Percentiles rank a stretch among this genome's conserved stretches.
These are phyloP conservation scores for Creontiades dilutus DNA, from an alignment of 2,888 invertebrate genomes.

Conservation along the genomic window DNA sequence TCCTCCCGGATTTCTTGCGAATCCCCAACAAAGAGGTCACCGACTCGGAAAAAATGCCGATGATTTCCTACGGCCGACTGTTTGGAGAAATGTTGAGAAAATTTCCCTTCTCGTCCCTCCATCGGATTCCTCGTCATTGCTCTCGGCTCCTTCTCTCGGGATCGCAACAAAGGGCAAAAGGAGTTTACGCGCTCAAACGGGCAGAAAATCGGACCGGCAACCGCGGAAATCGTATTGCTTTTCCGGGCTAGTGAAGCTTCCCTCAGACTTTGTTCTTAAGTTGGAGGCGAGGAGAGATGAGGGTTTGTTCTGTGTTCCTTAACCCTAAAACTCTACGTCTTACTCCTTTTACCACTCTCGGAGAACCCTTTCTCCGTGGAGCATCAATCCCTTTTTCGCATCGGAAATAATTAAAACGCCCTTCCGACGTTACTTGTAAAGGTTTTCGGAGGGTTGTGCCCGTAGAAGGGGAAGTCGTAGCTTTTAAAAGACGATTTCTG, in stretches of 20 bases:
- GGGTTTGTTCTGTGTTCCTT: slow-evolving; percentile 31
- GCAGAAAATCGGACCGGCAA: slow-evolving; percentile 67
- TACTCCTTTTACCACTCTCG: slow-evolving; percentile 29
- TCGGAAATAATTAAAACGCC: slow-evolving; percentile 63
- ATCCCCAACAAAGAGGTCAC: background rate
- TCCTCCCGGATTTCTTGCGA: background rate
- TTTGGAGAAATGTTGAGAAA: slow-evolving; percentile 33
- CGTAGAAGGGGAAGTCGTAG: slow-evolving; percentile 16
- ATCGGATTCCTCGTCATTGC: background rate
- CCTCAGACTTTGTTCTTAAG: slow-evolving; percentile 65
- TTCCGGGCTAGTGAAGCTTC: slow-evolving; percentile 61
- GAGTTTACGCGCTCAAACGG: slow-evolving; percentile 68
- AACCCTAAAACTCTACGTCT: slow-evolving; percentile 47
- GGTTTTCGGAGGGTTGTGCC: slow-evolving; percentile 9
- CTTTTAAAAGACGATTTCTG: slow-evolving; percentile 40
- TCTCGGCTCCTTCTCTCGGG: background rate
- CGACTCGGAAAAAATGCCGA: slow-evolving; percentile 57
- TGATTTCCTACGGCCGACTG: slow-evolving; percentile 14
- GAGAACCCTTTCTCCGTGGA: slow-evolving; percentile 27
- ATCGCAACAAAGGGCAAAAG: slow-evolving; percentile 62
- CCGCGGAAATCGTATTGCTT: slow-evolving; percentile 71
- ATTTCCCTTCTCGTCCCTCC: background rate
- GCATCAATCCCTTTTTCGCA: slow-evolving; percentile 61
- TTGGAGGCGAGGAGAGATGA: background rate
- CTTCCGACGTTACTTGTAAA: slow-evolving; percentile 15